Conservation (phyloP, 2,888 invertebrate species). For the Drosophila borborema region DNA sequence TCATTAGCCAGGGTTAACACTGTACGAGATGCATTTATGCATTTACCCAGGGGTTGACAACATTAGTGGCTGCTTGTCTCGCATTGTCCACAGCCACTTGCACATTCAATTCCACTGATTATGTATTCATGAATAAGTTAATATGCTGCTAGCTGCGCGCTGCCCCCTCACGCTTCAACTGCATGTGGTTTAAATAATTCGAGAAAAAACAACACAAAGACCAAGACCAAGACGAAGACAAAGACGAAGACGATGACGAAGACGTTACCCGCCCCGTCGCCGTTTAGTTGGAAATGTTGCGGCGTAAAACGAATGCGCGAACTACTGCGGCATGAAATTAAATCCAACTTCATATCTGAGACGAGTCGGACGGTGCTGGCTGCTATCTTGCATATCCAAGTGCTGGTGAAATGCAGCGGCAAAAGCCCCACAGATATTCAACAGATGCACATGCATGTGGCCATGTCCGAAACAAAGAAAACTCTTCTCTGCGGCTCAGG, state of each 20-base stretch:
- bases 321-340: slow-evolving; percentile 84
- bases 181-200: slow-evolving; percentile 51
- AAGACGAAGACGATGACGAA: slow-evolving; percentile 25
- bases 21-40: slow-evolving; percentile 20
- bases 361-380: slow-evolving; percentile 26
- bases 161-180: not conserved
- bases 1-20: slow-evolving; percentile 67
- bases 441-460: slow-evolving; percentile 74
- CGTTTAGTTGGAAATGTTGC: slow-evolving; percentile 74
- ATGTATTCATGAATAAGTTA: slow-evolving; percentile 77
- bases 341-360: slow-evolving; percentile 78
- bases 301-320: slow-evolving; percentile 75
- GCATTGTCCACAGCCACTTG: slow-evolving; percentile 45
- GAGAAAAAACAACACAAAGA: slow-evolving; percentile 7
- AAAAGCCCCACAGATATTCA: slow-evolving; percentile 57
- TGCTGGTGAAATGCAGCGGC: slow-evolving; percentile 67
- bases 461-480: slow-evolving; percentile 78
- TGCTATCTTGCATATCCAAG: slow-evolving; percentile 81
- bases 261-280: slow-evolving; percentile 41
- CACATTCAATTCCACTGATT: slow-evolving; percentile 60
- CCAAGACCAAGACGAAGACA: slow-evolving; percentile 7
- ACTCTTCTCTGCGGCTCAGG: slow-evolving; percentile 63
- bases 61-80: slow-evolving; percentile 59
- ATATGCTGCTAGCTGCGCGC: slow-evolving; percentile 34
- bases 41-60: slow-evolving; percentile 69